Base-by-base conservation (phyloP, 1,140 invertebrate genomes). In the Sminthurinus signatus region DNA sequence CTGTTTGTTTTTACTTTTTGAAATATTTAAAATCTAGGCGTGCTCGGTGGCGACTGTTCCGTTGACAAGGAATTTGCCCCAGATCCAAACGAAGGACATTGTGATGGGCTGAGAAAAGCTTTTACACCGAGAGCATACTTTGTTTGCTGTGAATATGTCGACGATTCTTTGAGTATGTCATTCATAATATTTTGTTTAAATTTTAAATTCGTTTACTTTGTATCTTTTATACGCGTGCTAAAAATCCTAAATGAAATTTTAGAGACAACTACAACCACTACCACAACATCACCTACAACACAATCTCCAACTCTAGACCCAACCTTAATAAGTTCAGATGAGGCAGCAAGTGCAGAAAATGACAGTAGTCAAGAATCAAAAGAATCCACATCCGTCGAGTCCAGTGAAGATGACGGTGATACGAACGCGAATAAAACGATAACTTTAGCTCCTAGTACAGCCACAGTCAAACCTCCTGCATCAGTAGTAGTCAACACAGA, bases 81-180 rank as follows among this genome's bases (percentile, higher is more conserved):
- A 1, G 78, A 80, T 67, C 51, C 63, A 28, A 57, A 63, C 3
- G 56, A 61, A 1, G 78, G 77, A 0, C 76, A 80, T 62, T 80
- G 78, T 64, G 73, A 73, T 12, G 77, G 78, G 2, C 73, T 80
- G 5, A 68, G 74, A 48, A 74, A 73, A 17, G 77, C 78, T 23
- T 80, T 79, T 67, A 78, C 76, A 2, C 77, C 78, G 0, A 69
- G 73, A 44, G 76, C 76, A 0, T 71, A 74, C 57, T 80, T 80
- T 60, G 71, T 75, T 17, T 80, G 78, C 65, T 80, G 78, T 63
- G 65, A 74, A 44, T 74, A 72, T 29, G 54, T 56, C 8, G 54
- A 56, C 28, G 10, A 4, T 19, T 8, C 5, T 56, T 12, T 21
- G 29, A 3, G 50, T 52, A 25, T 27, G 50, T 52, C 27, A 15